Base-by-base conservation (phyloP, 2,888 invertebrate genomes). In the Mylabris sibirica region DNA sequence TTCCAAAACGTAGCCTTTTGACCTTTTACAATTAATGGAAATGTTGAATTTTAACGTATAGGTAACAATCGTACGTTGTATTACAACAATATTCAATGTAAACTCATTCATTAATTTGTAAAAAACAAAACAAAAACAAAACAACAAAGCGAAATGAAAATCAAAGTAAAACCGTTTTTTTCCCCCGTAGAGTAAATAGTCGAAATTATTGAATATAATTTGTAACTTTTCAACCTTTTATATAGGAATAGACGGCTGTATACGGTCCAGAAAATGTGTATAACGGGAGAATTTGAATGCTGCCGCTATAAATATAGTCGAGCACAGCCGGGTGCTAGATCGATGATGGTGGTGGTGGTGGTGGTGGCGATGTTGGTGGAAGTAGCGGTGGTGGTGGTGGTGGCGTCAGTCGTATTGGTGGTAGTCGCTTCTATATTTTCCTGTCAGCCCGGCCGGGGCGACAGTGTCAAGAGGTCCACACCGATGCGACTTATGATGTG, bases 241-340 rank as follows among this genome's bases (percentile, higher is more conserved):
- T 17, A 44, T 6, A n/a, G 5, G 6, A 38, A 1, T 35, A 35
- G 35, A n/a, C n/a, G n/a, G n/a, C n/a, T n/a, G n/a, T 14, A 8
- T 30, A 17, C 44, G 6, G 22, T 53, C 53, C 57, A 26, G 14
- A 24, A 26, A 26, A 44, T 17, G 44, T 57, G 11, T 26, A 22
- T n/a, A 14, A 57, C 57, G 24, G 12, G 24, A 24, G 24, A 24
- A 26, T 57, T 57, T 26, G 57, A 26, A 57, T 57, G 26, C 26
- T 57, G 57, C 57, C 26, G 57, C 26, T 57, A 57, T 57, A 57
- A 57, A 57, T 57, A 57, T 57, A 57, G 24, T 26, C 57, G 57
- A 57, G 57, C 57, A n/a, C n/a, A 57, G 26, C 57, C 57, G 57
- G 57, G 57, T 14, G 24, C 57, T 26, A 26, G 14, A 57, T 57